Conservation (phyloP, 2,888 invertebrate genomes). For the Thera britannica region DNA sequence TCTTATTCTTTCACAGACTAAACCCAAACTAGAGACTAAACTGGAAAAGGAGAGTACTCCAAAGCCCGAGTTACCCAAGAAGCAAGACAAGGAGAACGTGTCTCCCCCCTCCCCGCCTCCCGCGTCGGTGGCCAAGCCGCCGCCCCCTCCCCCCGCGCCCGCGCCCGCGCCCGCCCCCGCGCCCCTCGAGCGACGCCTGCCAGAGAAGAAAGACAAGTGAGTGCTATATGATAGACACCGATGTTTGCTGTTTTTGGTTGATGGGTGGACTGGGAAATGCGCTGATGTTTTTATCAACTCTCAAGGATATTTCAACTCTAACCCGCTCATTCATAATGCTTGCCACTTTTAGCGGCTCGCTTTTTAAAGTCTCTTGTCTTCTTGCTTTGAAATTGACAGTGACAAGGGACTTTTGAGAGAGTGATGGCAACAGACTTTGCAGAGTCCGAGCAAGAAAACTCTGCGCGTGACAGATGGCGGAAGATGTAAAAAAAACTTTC, state of each 20-base stretch:
- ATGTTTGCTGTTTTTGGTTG: conserved; percentile 15
- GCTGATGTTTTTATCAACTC: conserved; percentile 5
- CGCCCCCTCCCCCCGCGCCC: conserved; percentile 38
- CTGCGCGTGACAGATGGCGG: too few species aligned
- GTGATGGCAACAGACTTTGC: too few species aligned
- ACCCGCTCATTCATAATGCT: too few species aligned
- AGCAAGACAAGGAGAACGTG: conserved; percentile 80
- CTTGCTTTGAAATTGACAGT: too few species aligned
- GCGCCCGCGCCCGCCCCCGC: conserved; percentile 51
- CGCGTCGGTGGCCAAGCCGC: conserved; percentile 56
- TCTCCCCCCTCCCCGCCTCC: conserved; percentile 70
- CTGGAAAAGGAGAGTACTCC: conserved; percentile 64
- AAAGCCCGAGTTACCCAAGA: conserved; percentile 71
- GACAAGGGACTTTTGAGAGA: too few species aligned
- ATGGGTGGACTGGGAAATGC: conserved; percentile 19
- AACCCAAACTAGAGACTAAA: conserved; percentile 71
- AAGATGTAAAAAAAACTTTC: too few species aligned
- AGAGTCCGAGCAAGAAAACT: too few species aligned
- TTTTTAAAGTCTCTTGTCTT: too few species aligned
- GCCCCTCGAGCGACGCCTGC: conserved; percentile 51
- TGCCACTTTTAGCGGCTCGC: too few species aligned
- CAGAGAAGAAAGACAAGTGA: conserved; percentile 76
- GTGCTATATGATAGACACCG: conserved; percentile 36
- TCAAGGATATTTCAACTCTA: too few species aligned
- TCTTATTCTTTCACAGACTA: conserved; percentile 52